Evolutionary conservation across 1,140 invertebrate species (phyloP), one percentile per base, ranked within the genome.

Genomic region (Hypsibius dujardini): DNA sequence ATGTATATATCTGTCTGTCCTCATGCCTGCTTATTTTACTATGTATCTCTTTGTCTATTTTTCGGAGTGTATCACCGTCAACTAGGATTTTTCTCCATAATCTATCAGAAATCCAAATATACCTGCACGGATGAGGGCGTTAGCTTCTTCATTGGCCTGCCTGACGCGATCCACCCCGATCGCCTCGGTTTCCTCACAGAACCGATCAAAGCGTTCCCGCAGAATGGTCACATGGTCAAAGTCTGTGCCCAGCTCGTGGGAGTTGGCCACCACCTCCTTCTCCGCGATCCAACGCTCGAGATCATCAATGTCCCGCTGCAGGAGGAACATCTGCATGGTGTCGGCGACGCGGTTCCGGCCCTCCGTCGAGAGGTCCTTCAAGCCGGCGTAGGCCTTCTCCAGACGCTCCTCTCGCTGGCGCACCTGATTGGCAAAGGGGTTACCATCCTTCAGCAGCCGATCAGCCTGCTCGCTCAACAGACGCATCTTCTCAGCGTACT

Each of bases 271-370:
- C 7, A 98, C 83, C 82, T 98, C 95, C 73, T 93, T 84, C 80
- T 99, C 95, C 0, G 90, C 88, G 72, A 99, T 99, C 96, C 96
- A 99, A 81, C 98, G 94, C 79, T 98, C 92, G 47, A 99, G 81
- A 81, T 99, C 96, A 76, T 97, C 94, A 3, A 99, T 95, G 81
- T 99, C 96, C 67, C 95, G 84, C 73, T 92, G 93, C 67, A 98
- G 82, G 82, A 92, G 90, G 82, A 95, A 98, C 71, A 98, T 80
- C 76, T 96, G 90, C 50, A 98, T 82, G 0, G 94, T 94, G 82
- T 99, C 95, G 77, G 98, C 94, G 70, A 99, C 81, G 78, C 95
- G 93, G 40, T 89, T 90, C 73, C 93, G 84, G 46, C 95, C 82
- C 79, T 99, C 96, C 70, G 90, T 87, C 2, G 93, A 90, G 75